Evolutionary conservation across 92 coral and sea anemone species (phyloP), one percentile per base, ranked within the genome.

Genomic region (Palythoa heliodiscus): DNA sequence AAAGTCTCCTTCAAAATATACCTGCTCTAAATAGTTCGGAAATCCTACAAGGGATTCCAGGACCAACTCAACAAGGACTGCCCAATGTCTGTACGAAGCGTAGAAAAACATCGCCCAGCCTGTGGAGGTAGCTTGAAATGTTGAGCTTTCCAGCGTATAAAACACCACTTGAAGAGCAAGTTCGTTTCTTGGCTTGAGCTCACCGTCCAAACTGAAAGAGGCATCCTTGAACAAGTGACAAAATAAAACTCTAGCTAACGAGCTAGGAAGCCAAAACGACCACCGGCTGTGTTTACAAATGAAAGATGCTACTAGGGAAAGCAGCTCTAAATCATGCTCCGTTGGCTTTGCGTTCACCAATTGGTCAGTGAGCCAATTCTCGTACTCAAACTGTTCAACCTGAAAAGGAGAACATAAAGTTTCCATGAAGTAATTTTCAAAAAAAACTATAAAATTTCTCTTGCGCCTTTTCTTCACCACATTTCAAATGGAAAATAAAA

Each of bases 41-140:
- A 83, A 78, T 47, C 87, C 93, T 37, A 86, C 60, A 2, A 94
- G 87, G 6, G 91, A 91, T 50, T 90, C 84, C 54, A 95, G 39
- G 5, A 91, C 92, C 70, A 92, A 76, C 72, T 92, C 95, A 3
- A 89, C 94, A 13, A 96, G 89, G 66, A 87, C 88, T 22, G 92
- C 89, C 98, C 98, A 94, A 5, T 93, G 94, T 67, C 92, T 85
- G 78, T 91, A 90, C 15, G 72, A 75, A 29, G 95, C 86, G 38
- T 92, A 93, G 89, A 87, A 88, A 79, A 92, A 92, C 78, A 93
- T 78, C 57, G 67, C 69, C 93, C 93, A 92, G 1, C 80, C 47
- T 13, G 47, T 8, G 17, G 90, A 70, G 23, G 57, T 67, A 7
- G 54, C 73, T 12, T 66, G 86, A 72, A 83, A 85, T 4, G 70